Base-by-base conservation (phyloP, 2,113 vertebrate species). In the Rhynchomys soricoides region DNA sequence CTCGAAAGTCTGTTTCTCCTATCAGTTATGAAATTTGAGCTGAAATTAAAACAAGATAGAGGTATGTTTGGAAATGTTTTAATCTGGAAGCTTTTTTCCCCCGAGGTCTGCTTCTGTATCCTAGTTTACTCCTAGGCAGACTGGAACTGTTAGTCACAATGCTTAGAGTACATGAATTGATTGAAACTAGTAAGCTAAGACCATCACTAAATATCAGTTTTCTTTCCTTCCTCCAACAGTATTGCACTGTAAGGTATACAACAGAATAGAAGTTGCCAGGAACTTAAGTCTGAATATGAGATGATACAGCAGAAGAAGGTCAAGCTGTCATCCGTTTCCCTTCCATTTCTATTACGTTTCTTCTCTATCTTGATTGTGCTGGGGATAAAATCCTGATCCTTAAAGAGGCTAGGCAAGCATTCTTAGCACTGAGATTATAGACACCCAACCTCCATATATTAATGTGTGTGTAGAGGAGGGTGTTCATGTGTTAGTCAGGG, bases 31-130 rank as follows among this genome's bases (percentile, higher is more conserved):
- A 97, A 70, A 90, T 95, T 78, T 26, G 93, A 95, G 29, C 9
- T 90, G 57, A 96, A 96, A 93, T 92, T 83, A 87, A 93, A 88
- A 57, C 50, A 86, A 55, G 52, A 21, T 48, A 81, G 11, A 96
- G n/a, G 3, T 70, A 3, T 68, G 91, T 93, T 89, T 7, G 68
- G 55, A 87, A 89, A 88, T 70, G 21, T 89, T 93, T 94, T 37
- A 91, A 55, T 89, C 85, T 37, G 79, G 66, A 94, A 86, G 64
- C 43, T 70, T 91, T 96, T 83, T 82, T 13, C 29, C 55, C n/a
- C 81, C 59, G 21, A 90, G 77, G 22, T 70, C 7, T 91, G 31
- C 15, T 29, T 5, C 57, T 83, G 13, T 43, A 43, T 83, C 79
- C 31, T 68, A 34, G 66, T 68, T 37, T 34, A 13, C 13, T 86